Evolutionary conservation across 2,113 vertebrate genomes (phyloP).

Genomic region (Polypterus bichir): DNA sequence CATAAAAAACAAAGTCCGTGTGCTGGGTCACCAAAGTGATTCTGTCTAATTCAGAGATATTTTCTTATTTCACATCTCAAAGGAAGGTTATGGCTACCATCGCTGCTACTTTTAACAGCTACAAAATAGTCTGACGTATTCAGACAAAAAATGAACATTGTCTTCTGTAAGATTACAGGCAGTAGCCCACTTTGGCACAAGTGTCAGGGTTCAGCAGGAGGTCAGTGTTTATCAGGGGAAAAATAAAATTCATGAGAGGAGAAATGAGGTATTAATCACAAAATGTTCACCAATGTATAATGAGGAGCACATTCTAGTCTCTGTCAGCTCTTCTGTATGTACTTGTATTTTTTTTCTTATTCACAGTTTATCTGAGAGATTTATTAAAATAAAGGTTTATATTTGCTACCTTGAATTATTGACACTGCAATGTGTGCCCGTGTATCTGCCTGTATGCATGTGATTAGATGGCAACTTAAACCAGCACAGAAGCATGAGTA

Average conservation of each 20-base stretch:
- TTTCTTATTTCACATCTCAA: conserved; percentile 28
- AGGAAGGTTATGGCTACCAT: conserved; percentile 11
- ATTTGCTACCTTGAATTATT: too few relatives aligned
- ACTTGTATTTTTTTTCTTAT: too few relatives aligned
- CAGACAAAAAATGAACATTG: not conserved
- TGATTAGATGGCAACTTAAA: too few relatives aligned
- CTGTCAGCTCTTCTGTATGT: too few relatives aligned
- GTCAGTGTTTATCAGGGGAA: not conserved
- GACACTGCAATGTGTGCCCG: too few relatives aligned
- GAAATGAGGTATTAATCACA: not conserved
- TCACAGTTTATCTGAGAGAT: too few relatives aligned
- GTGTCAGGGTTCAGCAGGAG: not conserved
- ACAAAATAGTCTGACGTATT: not conserved
- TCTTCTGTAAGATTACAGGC: not conserved
- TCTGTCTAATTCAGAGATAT: conserved; percentile 22
- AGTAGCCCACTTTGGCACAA: not conserved
- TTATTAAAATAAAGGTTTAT: too few relatives aligned
- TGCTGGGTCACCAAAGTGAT: conserved; percentile 20
- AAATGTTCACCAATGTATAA: too few relatives aligned
- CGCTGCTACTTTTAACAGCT: not conserved
- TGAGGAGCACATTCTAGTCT: too few relatives aligned
- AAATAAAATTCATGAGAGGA: not conserved
- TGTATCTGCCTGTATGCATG: too few relatives aligned
- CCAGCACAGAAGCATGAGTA: too few relatives aligned
- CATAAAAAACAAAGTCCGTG: conserved; percentile 6